Percentiles rank a stretch among this genome's conserved stretches.
phyloP scores from a whole-genome alignment of 2,113 vertebrate species.

The Tragelaphus scriptus region DNA sequence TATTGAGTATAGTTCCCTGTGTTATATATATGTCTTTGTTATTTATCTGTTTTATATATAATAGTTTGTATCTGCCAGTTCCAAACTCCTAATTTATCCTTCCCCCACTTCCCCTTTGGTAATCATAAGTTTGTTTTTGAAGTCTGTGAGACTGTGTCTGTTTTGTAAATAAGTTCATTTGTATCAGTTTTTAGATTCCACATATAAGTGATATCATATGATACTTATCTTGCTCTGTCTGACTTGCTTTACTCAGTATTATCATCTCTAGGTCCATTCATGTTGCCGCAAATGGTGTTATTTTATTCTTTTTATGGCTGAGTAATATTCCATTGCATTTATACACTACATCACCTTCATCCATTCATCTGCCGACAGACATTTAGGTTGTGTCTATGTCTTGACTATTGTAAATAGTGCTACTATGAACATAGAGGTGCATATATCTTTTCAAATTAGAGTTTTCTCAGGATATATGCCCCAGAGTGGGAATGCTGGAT shows the following conservation, averaged over 20 bases:
- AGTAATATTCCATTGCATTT: neutral
- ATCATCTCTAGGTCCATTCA: neutral
- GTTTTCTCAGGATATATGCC: neutral
- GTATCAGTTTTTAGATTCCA: neutral
- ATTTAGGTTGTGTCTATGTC: neutral
- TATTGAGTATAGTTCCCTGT: neutral
- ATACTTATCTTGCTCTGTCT: neutral
- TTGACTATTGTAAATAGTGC: neutral
- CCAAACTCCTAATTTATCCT: neutral
- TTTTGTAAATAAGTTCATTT: neutral
- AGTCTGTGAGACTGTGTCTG: neutral
- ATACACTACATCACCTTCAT: neutral
- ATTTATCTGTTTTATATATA: neutral
- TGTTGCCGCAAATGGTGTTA: neutral
- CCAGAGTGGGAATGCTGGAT: neutral
- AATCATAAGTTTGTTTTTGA: neutral
- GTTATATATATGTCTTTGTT: neutral
- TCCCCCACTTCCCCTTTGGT: fast-evolving
- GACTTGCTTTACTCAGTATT: neutral
- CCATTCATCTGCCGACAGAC: neutral
- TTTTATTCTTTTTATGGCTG: neutral
- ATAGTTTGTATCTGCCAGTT: neutral
- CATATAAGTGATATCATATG: neutral
- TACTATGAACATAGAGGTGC: neutral
- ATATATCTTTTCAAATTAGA: neutral